phyloP scores from a whole-genome alignment of 2,113 vertebrate genomes.

The Nannospalax galili region DNA sequence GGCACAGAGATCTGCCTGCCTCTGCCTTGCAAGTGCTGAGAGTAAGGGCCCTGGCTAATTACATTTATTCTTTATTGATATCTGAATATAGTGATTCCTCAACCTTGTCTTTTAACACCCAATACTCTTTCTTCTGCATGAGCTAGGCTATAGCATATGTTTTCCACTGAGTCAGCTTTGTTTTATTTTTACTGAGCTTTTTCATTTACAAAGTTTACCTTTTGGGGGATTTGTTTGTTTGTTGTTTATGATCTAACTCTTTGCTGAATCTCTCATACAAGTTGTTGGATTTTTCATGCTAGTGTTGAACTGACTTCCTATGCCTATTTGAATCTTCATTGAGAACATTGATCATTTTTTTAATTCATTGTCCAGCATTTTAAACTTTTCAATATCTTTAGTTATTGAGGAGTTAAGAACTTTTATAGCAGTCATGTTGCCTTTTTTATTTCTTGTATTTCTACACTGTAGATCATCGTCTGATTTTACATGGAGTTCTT shows the following conservation, averaged over 20 bases:
- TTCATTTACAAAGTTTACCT: background rate
- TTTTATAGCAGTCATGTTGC: too few species aligned
- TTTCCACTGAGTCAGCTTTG: background rate
- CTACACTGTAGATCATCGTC: too few species aligned
- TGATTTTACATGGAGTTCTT: background rate
- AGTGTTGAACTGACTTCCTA: background rate
- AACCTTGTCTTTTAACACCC: background rate
- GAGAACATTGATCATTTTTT: background rate
- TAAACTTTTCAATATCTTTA: background rate
- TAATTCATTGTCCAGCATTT: background rate
- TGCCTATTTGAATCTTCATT: background rate
- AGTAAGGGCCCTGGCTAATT: too few species aligned
- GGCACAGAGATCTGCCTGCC: too few species aligned
- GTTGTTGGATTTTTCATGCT: background rate
- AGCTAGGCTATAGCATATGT: background rate
- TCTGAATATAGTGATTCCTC: background rate
- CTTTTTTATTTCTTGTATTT: background rate
- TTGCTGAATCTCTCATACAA: background rate
- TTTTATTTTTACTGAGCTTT: background rate
- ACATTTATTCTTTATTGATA: background rate
- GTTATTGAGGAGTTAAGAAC: background rate
- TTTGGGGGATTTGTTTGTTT: too few species aligned
- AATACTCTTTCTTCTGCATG: background rate
- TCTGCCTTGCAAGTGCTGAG: too few species aligned
- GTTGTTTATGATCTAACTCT: background rate